Base-by-base conservation (phyloP, 2,888 invertebrate genomes). In the Idaea aversata region DNA sequence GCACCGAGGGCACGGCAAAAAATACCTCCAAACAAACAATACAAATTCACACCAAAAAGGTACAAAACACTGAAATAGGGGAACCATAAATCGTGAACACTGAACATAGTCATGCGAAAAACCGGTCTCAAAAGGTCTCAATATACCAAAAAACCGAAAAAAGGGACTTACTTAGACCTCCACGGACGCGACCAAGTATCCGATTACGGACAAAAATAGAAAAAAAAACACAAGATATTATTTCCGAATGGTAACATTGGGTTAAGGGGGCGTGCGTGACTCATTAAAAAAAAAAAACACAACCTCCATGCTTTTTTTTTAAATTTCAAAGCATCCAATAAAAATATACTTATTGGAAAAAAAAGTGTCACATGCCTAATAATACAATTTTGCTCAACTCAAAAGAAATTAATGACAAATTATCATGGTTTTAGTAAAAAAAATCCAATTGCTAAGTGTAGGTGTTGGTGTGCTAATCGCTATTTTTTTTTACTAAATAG, bases 111-210 rank as follows among this genome's bases (percentile, higher is more conserved):
- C 47, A 47, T 47, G 47, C 47, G 47, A 47, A 47, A 47, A 47
- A 47, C 38, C 36, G 59, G 61, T 60, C 63, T 61, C 63, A 61
- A 62, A n/a, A 34, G 10, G 47, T 13, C 47, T 10, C 47, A 47
- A 25, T 34, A 25, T 25, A 59, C 61, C 78, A 70, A 71, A 75
- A 74, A 67, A 73, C 70, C 72, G 69, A 70, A 74, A n/a, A 73
- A 72, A 61, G 80, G 82, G 81, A 93, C 93, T 93, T 93, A 93
- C 93, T 93, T 78, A 93, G 81, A 88, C 93, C 93, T 93, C 93
- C 93, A 92, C 81, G 79, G 79, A 91, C 84, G 83, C 91, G 92
- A 84, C 88, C 87, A 85, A 89, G 82, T 80, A 89, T 90, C 93
- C 93, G 91, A 87, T 86, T 81, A 83, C 91, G 92, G 92, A 93